Evolutionary conservation across 2,888 invertebrate genomes (phyloP), one percentile per base, ranked within the genome.

Genomic region (Adelphocoris suturalis): DNA sequence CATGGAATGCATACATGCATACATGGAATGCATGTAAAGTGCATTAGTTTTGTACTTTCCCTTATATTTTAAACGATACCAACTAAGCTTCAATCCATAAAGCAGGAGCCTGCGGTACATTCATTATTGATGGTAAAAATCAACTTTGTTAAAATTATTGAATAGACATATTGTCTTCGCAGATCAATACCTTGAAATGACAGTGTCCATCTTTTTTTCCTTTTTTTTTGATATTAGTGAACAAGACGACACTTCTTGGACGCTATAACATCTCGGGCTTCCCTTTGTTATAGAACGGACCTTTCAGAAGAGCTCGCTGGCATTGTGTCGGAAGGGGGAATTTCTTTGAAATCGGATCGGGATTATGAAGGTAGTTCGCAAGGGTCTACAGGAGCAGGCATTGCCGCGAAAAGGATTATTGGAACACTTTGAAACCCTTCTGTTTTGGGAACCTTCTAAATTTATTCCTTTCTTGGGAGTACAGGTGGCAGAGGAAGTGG

Each of bases 331-430:
- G 68, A n/a, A 23, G 68, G 23, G 68, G 12, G 68, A 23, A 68
- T 68, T 68, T 68, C 68, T 68, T 68, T 68, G 68, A 68, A 68
- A 68, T 68, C 68, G 68, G 68, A 68, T 68, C 12, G 19, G 57
- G 57, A n/a, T 57, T 19, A 68, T 68, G 9, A 23, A 27, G 68
- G 19, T 68, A 68, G 19, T 68, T 68, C 68, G 68, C 68, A 23
- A 68, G 23, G 68, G 68, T 23, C 68, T 23, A 68, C 19, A 12
- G 68, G 11, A 68, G 19, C 11, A 12, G 19, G 68, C 68, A 4
- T 4, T 23, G 68, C 68, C 23, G 19, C 13, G 68, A 68, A 27
- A 68, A 23, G 68, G 68, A 68, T 68, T 68, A 68, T 68, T 68
- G 23, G 68, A 68, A 68, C 68, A 68, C 68, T 68, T 68, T 68